These are phyloP conservation scores for Uropetala carovei DNA, from an alignment of 2,888 invertebrate species.

Conservation along the genomic window DNA sequence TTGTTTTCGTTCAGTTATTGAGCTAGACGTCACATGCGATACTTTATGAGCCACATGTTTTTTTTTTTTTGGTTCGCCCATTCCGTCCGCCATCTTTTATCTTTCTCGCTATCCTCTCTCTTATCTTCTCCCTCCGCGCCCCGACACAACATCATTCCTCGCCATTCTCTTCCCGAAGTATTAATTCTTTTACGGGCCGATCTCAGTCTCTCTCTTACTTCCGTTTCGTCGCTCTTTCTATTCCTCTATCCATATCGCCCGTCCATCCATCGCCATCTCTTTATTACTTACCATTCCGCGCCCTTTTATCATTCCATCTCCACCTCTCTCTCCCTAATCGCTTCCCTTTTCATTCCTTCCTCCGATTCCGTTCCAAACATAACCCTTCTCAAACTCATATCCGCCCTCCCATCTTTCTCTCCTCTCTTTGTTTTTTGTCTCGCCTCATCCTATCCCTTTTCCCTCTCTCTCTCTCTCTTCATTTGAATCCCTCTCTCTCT, in stretches of 20 bases:
- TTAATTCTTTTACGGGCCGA: too few relatives aligned
- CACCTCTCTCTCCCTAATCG: background rate
- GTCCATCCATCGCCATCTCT: background rate
- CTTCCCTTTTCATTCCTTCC: background rate
- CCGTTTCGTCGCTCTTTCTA: too few relatives aligned
- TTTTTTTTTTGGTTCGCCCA: background rate
- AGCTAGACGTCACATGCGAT: too few relatives aligned
- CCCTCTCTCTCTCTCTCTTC: background rate
- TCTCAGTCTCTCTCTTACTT: too few relatives aligned
- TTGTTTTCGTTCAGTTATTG: too few relatives aligned
- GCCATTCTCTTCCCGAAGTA: too few relatives aligned
- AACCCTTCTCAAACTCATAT: conserved; percentile 16
- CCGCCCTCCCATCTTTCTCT: background rate
- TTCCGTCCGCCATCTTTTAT: background rate
- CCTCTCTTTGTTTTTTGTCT: background rate
- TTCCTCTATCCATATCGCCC: too few relatives aligned
- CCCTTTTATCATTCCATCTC: background rate
- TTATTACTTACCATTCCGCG: background rate
- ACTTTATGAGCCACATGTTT: background rate
- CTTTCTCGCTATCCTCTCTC: too few relatives aligned
- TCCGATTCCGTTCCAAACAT: background rate
- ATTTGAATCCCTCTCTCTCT: background rate
- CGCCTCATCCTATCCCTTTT: too few relatives aligned
- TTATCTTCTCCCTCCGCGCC: too few relatives aligned
- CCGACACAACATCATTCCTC: too few relatives aligned